Conservation (phyloP, 2,113 vertebrate species). For the Eupsittula cactorum region DNA sequence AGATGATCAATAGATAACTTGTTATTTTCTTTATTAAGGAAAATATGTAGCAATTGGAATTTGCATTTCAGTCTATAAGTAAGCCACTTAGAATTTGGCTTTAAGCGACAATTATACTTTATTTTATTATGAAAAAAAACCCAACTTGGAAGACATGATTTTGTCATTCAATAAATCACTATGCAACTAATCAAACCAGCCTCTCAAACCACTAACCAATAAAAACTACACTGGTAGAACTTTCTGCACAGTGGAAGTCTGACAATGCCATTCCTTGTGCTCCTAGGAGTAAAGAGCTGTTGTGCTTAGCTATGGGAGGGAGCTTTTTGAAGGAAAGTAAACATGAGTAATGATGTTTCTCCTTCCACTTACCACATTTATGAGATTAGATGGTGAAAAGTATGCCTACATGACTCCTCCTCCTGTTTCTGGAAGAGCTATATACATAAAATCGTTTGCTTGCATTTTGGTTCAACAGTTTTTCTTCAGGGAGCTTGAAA, state of each 20-base stretch:
- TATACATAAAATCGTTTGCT: neutral
- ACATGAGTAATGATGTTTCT: neutral
- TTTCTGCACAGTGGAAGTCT: neutral
- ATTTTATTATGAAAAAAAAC: neutral
- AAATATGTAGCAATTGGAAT: neutral
- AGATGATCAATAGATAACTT: neutral
- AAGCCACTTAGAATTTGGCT: neutral
- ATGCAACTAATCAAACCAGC: neutral
- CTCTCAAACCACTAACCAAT: conserved; percentile 10
- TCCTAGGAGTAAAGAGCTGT: neutral
- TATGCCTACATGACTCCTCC: neutral
- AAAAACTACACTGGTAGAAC: neutral
- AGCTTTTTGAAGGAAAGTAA: neutral
- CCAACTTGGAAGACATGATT: neutral
- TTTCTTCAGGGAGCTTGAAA: neutral
- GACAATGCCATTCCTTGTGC: neutral
- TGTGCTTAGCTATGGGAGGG: neutral
- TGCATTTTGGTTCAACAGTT: neutral
- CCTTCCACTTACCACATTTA: neutral
- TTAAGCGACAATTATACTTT: neutral
- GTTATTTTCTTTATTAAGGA: neutral
- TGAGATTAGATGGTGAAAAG: neutral
- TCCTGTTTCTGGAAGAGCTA: neutral
- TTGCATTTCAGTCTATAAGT: neutral
- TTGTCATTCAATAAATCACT: neutral